These are phyloP conservation scores for Idaea straminata DNA, from an alignment of 2,888 invertebrate genomes.

Conservation along the genomic window DNA sequence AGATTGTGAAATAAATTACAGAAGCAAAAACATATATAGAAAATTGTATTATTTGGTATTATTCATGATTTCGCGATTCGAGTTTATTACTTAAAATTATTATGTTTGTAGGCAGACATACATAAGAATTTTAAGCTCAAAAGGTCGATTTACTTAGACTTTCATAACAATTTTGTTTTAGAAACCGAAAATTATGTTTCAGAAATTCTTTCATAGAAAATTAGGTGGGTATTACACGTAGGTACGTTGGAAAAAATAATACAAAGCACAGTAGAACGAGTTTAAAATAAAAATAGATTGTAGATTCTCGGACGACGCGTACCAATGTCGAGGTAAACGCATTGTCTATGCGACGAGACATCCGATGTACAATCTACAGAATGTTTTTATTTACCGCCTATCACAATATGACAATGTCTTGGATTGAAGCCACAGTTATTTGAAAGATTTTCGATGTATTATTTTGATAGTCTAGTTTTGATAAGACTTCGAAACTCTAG, in stretches of 20 bases:
- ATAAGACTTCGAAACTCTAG: too few species aligned
- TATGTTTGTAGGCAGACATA: too few species aligned
- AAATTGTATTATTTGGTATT: background rate
- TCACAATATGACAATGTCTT: background rate
- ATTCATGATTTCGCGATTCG: too few species aligned
- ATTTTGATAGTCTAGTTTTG: background rate
- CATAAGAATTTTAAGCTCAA: too few species aligned
- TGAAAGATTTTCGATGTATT: background rate
- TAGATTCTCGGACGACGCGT: constrained; percentile 20
- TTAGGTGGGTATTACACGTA: background rate
- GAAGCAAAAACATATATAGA: background rate
- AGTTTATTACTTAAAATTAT: too few species aligned
- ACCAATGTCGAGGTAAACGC: constrained; percentile 36
- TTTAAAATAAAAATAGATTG: constrained; percentile 26
- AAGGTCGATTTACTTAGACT: background rate
- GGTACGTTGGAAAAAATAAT: background rate
- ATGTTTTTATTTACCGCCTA: background rate
- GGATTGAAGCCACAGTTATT: background rate
- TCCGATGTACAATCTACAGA: background rate
- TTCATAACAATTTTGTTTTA: background rate
- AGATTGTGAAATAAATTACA: background rate
- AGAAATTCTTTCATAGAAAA: background rate
- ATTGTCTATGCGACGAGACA: constrained; percentile 21
- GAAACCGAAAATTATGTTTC: background rate
- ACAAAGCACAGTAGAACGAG: background rate